Evolutionary conservation across 2,797 vertebrate species (phyloP).

Genomic region (Ficedula albicollis): DNA sequence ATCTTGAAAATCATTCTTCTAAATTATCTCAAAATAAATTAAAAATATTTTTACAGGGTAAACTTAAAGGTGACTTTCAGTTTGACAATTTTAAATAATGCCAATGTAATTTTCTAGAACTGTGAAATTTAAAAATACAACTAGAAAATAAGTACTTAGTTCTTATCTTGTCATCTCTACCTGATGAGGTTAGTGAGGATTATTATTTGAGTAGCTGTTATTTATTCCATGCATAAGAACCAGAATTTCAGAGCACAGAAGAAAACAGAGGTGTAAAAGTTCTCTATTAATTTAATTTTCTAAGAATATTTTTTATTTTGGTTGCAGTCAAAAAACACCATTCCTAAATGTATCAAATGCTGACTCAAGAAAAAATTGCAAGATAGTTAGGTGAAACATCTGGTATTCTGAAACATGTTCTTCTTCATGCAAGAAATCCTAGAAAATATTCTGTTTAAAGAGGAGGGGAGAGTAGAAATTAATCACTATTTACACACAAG

Average conservation of each 20-base stretch:
- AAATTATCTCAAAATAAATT: neutral
- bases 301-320: neutral
- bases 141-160: neutral
- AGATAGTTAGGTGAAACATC: neutral
- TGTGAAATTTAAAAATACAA: neutral
- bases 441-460: neutral
- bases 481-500: neutral
- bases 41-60: neutral
- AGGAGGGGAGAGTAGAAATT: accelerated
- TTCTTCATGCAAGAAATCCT: neutral
- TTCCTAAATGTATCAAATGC: neutral
- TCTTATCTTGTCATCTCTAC: neutral
- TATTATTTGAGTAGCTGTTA: neutral
- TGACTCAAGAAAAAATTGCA: neutral
- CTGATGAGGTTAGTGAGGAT: neutral
- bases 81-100: neutral
- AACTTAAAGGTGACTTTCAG: neutral
- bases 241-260: neutral
- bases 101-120: neutral
- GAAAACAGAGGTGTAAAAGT: neutral
- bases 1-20: neutral
- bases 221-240: neutral
- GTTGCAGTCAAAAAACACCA: neutral
- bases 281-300: neutral
- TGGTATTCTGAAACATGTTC: neutral